These are phyloP conservation scores for Spheniscus mendiculus DNA, from an alignment of 2,113 vertebrate genomes.

Conservation along the genomic window DNA sequence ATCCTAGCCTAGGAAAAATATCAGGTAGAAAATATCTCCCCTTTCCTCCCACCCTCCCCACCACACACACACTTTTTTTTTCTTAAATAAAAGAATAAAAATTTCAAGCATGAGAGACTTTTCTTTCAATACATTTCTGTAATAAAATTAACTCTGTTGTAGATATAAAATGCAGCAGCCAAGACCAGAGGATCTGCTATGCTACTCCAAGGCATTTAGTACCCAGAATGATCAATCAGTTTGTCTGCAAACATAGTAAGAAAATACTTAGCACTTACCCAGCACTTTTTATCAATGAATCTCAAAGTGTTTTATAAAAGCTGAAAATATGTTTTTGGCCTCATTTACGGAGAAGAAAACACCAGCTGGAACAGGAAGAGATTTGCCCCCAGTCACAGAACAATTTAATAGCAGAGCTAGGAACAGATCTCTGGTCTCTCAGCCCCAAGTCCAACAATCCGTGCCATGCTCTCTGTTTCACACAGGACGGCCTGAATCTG, in stretches of 20 bases:
- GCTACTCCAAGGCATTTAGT: conserved; percentile 46
- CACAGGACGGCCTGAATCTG: neutral
- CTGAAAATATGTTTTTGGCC: conserved; percentile 26
- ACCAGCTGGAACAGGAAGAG: conserved; percentile 42
- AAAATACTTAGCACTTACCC: conserved; percentile 58
- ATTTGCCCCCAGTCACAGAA: conserved; percentile 36
- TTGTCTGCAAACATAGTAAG: conserved; percentile 46
- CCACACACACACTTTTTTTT: neutral
- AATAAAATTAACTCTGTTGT: conserved; percentile 51
- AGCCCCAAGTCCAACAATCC: neutral
- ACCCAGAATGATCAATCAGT: conserved; percentile 22
- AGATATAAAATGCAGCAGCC: conserved; percentile 47
- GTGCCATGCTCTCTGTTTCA: neutral
- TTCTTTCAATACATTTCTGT: conserved; percentile 33
- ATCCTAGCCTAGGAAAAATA: conserved; percentile 40
- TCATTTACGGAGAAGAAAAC: conserved; percentile 37
- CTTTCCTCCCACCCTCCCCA: neutral
- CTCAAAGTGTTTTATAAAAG: conserved; percentile 44
- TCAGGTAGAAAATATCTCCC: conserved; percentile 43
- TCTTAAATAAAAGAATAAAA: conserved; percentile 42
- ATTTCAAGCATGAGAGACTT: conserved; percentile 44
- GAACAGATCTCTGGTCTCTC: neutral
- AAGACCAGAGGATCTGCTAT: conserved; percentile 15
- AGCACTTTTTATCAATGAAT: conserved; percentile 37
- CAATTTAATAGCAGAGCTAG: conserved; percentile 26